phyloP scores from a whole-genome alignment of 2,113 vertebrate genomes.

The Martes martes region DNA sequence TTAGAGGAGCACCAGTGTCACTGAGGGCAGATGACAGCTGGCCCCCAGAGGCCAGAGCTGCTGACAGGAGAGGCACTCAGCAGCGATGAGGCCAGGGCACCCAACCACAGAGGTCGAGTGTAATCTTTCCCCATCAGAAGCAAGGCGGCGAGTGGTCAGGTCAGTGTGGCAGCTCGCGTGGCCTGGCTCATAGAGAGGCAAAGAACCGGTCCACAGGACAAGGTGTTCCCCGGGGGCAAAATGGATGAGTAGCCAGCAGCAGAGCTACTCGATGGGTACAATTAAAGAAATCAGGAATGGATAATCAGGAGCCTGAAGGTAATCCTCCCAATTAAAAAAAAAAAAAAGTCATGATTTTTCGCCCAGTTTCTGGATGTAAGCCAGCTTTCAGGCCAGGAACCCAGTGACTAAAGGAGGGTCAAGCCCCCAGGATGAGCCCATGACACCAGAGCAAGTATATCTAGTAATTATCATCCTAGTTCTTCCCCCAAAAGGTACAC shows the following conservation, averaged over 20 bases:
- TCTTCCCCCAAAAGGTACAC: not conserved
- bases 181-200: not conserved
- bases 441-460: too few relatives aligned
- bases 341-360: not conserved
- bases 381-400: not conserved
- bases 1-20: not conserved
- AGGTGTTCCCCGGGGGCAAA: not conserved
- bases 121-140: not conserved
- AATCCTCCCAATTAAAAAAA: too few relatives aligned
- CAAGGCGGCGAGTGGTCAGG: not conserved
- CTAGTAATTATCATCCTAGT: not conserved
- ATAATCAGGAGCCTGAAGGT: not conserved
- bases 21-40: fast-evolving
- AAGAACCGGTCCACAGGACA: not conserved
- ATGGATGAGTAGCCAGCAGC: not conserved
- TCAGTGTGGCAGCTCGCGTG: not conserved
- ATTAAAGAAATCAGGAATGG: not conserved
- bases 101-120: fast-evolving
- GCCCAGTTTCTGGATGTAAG: not conserved
- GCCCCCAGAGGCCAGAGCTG: fast-evolving
- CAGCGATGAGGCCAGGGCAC: not conserved
- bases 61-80: not conserved
- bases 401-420: not conserved
- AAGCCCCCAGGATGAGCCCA: not conserved
- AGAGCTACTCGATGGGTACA: too few relatives aligned